Evolutionary conservation across 2,888 invertebrate species (phyloP).

Genomic region (Fragum whitleyi): DNA sequence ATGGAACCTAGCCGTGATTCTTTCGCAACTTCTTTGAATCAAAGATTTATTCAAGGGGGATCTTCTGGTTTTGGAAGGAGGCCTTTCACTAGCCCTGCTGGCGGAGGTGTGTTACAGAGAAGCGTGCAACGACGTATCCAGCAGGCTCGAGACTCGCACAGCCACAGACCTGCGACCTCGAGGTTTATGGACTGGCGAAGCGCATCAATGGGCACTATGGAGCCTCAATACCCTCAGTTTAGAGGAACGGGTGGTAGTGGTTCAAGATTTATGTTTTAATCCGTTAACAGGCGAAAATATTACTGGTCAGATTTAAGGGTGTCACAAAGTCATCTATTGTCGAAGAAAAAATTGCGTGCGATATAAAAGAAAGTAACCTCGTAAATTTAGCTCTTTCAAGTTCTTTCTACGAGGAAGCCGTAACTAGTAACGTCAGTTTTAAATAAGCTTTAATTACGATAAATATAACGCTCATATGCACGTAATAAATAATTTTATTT

Average conservation of each 20-base stretch:
- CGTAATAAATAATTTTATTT: no score
- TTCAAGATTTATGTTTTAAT: constrained; percentile 2
- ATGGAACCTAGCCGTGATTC: background rate
- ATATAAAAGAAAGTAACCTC: no score
- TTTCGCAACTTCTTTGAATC: background rate
- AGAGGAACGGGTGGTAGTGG: background rate
- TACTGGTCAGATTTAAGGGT: no score
- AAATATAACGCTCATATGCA: no score
- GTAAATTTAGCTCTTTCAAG: no score
- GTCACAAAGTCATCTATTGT: no score
- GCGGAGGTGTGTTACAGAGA: background rate
- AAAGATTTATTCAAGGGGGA: constrained; percentile 8
- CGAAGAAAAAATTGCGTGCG: no score
- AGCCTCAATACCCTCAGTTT: background rate
- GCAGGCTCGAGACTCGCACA: background rate
- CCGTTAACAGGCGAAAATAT: background rate
- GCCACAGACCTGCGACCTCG: background rate
- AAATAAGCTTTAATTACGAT: no score
- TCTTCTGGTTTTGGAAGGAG: background rate
- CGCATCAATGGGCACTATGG: background rate
- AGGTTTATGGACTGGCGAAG: constrained; percentile 1
- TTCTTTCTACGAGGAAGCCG: no score
- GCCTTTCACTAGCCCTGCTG: background rate
- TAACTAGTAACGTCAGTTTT: no score
- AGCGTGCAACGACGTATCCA: constrained; percentile 10